Base-by-base conservation (phyloP, 2,888 invertebrate genomes). In the Drosophila ustulata region DNA sequence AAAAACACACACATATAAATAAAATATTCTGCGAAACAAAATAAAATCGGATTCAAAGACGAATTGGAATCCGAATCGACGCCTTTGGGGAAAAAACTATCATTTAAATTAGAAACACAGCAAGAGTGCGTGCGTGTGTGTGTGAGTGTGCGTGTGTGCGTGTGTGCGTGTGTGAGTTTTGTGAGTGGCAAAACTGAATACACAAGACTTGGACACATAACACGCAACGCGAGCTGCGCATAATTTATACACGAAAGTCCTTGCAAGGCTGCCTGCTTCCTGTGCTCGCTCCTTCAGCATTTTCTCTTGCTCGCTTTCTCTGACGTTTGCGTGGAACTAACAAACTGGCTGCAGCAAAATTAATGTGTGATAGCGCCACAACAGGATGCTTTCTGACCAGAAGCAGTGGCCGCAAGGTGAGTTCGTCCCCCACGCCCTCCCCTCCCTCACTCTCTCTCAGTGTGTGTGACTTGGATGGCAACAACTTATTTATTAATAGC, bases 341-440 rank as follows among this genome's bases (percentile, higher is more conserved):
- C 65, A 76, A 84, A 61, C 74, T 83, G 82, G 85, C 85, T 79
- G 82, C 85, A 77, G 76, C 83, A 58, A 90, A 88, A 81, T 92
- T 92, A 90, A 95, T 95, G 95, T 95, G 95, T 92, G 95, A 95
- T 93, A 94, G 94, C 93, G 94, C 94, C 93, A 94, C 94, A 92
- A 94, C 94, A 90, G 95, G 95, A 92, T 95, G 95, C 93, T 95
- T 95, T 93, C 95, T 92, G 75, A 92, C 89, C 81, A 90, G 91
- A 88, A 91, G 86, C 89, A 89, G 90, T 82, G 89, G 84, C 80
- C 91, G 91, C 72, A 92, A 92, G 92, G 92, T 92, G 83, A 91
- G 91, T 90, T 37, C n/a, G 4, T 34, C 11, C 34, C 34, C 34
- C 34, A 11, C 11, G 1, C 11, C 34, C 46, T 52, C 25, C 3